Conservation (phyloP, 2,113 vertebrate species). For the Zootoca vivipara region DNA sequence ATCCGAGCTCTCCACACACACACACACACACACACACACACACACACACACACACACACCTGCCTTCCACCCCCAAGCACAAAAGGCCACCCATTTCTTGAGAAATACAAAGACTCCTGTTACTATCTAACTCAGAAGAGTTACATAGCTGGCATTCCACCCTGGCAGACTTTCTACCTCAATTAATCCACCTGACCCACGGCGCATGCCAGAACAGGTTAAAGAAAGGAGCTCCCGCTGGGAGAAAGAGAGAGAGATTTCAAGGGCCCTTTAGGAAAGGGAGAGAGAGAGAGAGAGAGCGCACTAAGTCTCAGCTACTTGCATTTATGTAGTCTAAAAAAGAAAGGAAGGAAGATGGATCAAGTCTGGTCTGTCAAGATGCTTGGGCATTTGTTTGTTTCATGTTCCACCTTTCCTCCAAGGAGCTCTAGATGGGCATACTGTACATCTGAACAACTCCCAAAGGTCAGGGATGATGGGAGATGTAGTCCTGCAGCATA, state of each 20-base stretch:
- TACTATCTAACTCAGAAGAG: constrained; percentile 32
- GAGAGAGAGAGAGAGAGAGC: neutral
- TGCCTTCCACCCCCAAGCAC: neutral
- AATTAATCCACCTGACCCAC: constrained; percentile 56
- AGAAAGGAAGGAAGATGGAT: neutral
- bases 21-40: no score
- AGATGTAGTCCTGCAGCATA: no score
- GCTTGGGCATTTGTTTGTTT: neutral
- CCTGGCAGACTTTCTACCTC: constrained; percentile 51
- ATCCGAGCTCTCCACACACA: neutral
- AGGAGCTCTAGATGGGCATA: no score
- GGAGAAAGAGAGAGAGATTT: neutral
- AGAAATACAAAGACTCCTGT: neutral
- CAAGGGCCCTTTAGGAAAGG: neutral
- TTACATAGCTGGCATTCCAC: constrained; percentile 67
- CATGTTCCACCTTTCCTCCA: neutral
- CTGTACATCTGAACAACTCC: no score
- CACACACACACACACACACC: neutral
- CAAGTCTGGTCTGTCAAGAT: neutral
- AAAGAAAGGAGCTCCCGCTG: neutral
- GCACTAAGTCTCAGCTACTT: neutral
- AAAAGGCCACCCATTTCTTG: neutral
- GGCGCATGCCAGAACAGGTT: constrained; percentile 56
- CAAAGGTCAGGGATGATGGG: no score
- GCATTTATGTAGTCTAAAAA: neutral